Evolutionary conservation across 2,113 vertebrate species (phyloP).

Genomic region (Trematomus loennbergii): DNA sequence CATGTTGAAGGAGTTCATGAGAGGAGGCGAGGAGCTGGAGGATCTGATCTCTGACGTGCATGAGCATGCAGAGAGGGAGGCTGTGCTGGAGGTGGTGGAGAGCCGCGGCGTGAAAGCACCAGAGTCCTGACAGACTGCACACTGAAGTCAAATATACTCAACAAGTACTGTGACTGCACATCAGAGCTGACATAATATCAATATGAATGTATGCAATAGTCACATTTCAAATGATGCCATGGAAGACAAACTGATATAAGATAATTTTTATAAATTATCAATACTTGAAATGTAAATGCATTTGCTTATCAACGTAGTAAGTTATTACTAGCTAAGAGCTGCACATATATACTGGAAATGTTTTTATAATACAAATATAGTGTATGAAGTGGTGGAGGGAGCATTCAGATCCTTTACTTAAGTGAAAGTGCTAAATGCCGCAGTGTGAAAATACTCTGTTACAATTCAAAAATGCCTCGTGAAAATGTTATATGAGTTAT

Average conservation of each 20-base stretch:
- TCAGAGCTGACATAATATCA: not conserved
- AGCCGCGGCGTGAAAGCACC: conserved; percentile 37
- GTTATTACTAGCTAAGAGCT: not conserved
- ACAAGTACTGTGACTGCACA: not conserved
- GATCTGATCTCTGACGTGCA: conserved; percentile 87
- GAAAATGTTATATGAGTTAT: too few relatives aligned
- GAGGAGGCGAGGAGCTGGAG: conserved; percentile 87
- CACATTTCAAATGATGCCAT: not conserved
- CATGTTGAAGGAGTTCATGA: conserved; percentile 87
- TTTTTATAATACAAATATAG: too few relatives aligned
- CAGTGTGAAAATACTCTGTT: too few relatives aligned
- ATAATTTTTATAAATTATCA: not conserved
- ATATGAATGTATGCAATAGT: not conserved
- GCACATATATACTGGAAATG: not conserved
- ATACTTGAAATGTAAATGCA: not conserved
- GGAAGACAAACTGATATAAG: not conserved
- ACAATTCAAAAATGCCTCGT: too few relatives aligned
- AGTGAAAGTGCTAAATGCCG: too few relatives aligned
- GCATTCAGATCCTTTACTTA: too few relatives aligned
- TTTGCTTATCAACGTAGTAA: not conserved
- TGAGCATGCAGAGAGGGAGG: conserved; percentile 84
- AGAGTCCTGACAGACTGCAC: conserved; percentile 6
- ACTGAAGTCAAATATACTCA: conserved; percentile 19
- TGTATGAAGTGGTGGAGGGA: too few relatives aligned
- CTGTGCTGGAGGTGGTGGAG: conserved; percentile 85